Percentiles rank a stretch among this genome's conserved stretches.
Conservation (phyloP, 2,113 vertebrate species). For the Megaceryle maxima region DNA sequence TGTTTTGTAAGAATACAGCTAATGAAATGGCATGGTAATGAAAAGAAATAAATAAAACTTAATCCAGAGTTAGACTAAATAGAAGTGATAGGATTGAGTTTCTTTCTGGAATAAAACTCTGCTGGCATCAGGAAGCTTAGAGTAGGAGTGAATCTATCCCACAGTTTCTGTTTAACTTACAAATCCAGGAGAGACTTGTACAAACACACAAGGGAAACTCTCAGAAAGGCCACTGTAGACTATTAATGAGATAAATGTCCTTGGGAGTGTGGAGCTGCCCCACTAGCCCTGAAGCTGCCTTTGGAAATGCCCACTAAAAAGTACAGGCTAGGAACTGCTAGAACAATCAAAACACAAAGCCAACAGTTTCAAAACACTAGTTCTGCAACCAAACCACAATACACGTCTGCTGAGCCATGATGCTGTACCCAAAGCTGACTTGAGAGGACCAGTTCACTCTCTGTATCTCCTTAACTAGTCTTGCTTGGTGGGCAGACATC, state of each 20-base stretch:
- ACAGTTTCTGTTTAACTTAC: neutral
- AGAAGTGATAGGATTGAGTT: neutral
- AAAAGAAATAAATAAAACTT: slow-evolving; percentile 32
- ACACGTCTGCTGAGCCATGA: neutral
- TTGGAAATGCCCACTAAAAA: neutral
- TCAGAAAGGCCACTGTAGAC: neutral
- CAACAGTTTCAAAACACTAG: neutral
- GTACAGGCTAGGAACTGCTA: neutral
- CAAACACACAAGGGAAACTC: neutral
- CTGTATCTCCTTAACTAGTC: neutral
- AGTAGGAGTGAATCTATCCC: neutral
- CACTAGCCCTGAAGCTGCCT: neutral
- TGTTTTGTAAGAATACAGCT: neutral
- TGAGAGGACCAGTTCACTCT: neutral
- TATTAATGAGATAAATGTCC: slow-evolving; percentile 7
- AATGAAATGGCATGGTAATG: neutral
- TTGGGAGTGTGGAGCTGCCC: neutral
- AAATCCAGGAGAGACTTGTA: neutral
- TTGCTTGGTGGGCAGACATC: neutral
- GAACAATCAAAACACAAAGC: neutral
- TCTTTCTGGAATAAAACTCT: neutral
- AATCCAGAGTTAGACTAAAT: neutral
- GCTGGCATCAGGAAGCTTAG: neutral
- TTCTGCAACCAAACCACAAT: neutral
- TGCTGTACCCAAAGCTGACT: neutral